These are phyloP conservation scores for Chloropsis cyanopogon DNA, from an alignment of 2,113 vertebrate species.

Conservation along the genomic window DNA sequence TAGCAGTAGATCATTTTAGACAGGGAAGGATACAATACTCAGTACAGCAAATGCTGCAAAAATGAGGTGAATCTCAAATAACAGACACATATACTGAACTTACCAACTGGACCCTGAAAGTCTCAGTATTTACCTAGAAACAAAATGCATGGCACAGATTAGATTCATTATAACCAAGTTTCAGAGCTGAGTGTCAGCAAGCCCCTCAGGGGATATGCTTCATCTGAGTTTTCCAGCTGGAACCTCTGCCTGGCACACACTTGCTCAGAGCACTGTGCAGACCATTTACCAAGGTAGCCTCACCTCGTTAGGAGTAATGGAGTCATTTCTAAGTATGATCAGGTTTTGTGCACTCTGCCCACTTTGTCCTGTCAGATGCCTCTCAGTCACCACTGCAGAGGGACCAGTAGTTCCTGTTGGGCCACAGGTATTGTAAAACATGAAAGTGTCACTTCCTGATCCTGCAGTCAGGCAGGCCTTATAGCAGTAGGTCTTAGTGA, in stretches of 20 bases:
- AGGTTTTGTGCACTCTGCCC: constrained; percentile 85
- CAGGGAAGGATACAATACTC: neutral
- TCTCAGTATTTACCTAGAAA: constrained; percentile 18
- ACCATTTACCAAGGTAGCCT: constrained; percentile 8
- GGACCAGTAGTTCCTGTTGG: constrained; percentile 79
- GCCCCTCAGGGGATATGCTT: neutral
- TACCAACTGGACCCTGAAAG: constrained; percentile 1
- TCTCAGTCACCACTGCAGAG: constrained; percentile 86
- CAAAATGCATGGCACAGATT: neutral
- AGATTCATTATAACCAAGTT: neutral
- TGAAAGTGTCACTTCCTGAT: constrained; percentile 95
- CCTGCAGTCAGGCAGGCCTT: constrained; percentile 93
- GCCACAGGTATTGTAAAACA: constrained; percentile 96
- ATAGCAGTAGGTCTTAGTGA: constrained; percentile 98
- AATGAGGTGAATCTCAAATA: neutral
- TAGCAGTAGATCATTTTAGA: neutral
- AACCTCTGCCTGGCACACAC: neutral
- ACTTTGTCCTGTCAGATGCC: constrained; percentile 91
- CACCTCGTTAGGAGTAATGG: constrained; percentile 88
- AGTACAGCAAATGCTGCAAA: neutral
- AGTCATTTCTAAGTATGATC: constrained; percentile 87
- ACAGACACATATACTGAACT: neutral
- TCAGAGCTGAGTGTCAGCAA: neutral
- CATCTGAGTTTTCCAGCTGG: neutral
- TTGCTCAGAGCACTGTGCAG: neutral